phyloP scores from a whole-genome alignment of 1,140 invertebrate genomes.

The silkworm (Bombyx mori) region DNA sequence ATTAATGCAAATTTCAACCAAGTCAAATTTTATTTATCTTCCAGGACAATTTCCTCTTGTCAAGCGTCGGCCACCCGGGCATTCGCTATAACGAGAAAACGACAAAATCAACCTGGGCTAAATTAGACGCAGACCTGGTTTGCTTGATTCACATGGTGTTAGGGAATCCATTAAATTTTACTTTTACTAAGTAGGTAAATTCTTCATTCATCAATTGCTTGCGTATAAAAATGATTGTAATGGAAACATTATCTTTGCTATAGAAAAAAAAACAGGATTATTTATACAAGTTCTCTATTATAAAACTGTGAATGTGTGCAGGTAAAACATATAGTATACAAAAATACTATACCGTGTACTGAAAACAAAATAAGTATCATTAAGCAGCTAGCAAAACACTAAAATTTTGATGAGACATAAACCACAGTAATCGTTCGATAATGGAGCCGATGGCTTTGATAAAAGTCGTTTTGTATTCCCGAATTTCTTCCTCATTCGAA shows the following conservation, averaged over 20 bases:
- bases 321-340: too few species aligned
- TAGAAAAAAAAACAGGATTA: too few species aligned
- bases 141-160: constrained; percentile 37
- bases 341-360: too few species aligned
- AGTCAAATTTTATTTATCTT: constrained; percentile 65
- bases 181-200: too few species aligned
- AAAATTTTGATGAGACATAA: too few species aligned
- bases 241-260: too few species aligned
- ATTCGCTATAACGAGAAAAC: constrained; percentile 60
- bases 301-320: too few species aligned
- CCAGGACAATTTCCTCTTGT: constrained; percentile 62
- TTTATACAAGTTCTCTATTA: too few species aligned
- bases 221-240: too few species aligned
- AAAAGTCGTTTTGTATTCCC: constrained; percentile 11
- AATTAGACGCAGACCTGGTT: constrained; percentile 48
- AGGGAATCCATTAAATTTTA: not conserved
- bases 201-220: too few species aligned
- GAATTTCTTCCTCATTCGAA: constrained; percentile 44
- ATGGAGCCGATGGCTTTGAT: too few species aligned
- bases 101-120: constrained; percentile 56
- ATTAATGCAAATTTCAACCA: constrained; percentile 54
- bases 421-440: too few species aligned
- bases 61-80: constrained; percentile 61
- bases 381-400: not conserved
- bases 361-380: not conserved